phyloP scores from a whole-genome alignment of 2,888 invertebrate species.

The Phengaris arion region DNA sequence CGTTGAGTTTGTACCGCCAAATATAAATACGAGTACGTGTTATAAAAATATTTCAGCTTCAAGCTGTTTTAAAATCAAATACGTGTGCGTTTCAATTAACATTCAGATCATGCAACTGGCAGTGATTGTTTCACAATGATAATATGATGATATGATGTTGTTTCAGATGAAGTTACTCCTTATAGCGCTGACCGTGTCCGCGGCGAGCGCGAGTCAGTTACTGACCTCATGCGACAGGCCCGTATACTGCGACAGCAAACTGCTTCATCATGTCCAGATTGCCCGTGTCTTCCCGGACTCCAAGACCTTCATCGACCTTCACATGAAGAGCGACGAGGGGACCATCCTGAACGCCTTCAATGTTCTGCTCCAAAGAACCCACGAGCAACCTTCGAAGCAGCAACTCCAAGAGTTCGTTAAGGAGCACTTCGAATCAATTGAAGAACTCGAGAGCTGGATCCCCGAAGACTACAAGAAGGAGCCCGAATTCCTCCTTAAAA shows the following conservation, averaged over 20 bases:
- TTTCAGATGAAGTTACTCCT: constrained; percentile 62
- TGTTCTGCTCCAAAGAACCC: constrained; percentile 70
- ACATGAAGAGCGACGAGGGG: constrained; percentile 80
- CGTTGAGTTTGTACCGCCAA: too few species aligned
- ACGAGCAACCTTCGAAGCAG: constrained; percentile 66
- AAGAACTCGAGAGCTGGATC: constrained; percentile 80
- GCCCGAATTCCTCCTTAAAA: constrained; percentile 80
- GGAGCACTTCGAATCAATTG: constrained; percentile 77
- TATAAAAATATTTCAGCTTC: too few species aligned
- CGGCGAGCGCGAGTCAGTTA: constrained; percentile 37
- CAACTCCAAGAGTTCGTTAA: constrained; percentile 77
- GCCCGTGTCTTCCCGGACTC: constrained; percentile 85
- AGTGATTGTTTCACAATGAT: too few species aligned
- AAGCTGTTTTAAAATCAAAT: too few species aligned
- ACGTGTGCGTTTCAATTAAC: too few species aligned
- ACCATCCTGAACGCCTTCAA: constrained; percentile 79
- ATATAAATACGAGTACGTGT: too few species aligned
- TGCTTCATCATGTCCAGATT: constrained; percentile 86
- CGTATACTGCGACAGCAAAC: constrained; percentile 86
- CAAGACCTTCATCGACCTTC: constrained; percentile 91
- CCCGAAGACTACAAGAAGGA: constrained; percentile 79
- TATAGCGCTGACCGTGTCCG: constrained; percentile 44
- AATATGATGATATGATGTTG: constrained; percentile 29
- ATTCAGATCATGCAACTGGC: too few species aligned
- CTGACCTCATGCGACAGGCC: constrained; percentile 71